phyloP scores from a whole-genome alignment of 1,140 invertebrate species.

The Drosophila cardini region DNA sequence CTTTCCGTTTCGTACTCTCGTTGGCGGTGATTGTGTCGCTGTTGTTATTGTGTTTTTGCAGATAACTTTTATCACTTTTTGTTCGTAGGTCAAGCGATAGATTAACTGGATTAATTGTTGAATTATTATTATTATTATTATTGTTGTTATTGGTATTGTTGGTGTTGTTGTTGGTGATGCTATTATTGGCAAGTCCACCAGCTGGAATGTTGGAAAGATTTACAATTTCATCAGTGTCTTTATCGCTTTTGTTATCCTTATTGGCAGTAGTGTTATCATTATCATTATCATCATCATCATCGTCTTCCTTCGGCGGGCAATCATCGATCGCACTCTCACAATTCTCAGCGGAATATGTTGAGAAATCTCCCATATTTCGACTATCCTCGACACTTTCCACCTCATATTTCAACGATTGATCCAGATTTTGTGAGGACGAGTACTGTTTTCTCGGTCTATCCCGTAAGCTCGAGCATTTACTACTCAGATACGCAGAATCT shows the following conservation, averaged over 20 bases:
- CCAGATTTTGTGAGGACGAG: constrained; percentile 55
- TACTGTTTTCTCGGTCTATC: constrained; percentile 81
- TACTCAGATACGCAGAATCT: constrained; percentile 82
- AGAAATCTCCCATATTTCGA: constrained; percentile 55
- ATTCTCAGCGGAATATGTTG: constrained; percentile 58
- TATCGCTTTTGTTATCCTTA: constrained; percentile 76
- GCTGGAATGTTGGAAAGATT: constrained; percentile 74
- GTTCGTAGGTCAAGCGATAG: constrained; percentile 87
- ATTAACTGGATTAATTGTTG: constrained; percentile 90
- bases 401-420: constrained; percentile 71
- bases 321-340: constrained; percentile 57
- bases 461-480: constrained; percentile 72
- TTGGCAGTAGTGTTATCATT: constrained; percentile 52
- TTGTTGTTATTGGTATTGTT: constrained; percentile 51
- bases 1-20: constrained; percentile 88
- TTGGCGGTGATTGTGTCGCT: constrained; percentile 63
- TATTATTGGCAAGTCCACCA: constrained; percentile 57
- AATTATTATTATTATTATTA: constrained; percentile 53
- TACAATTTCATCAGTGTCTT: constrained; percentile 74
- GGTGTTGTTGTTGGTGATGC: constrained; percentile 47
- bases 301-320: constrained; percentile 47
- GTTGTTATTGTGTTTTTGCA: constrained; percentile 64
- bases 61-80: constrained; percentile 75
- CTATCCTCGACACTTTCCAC: constrained; percentile 71
- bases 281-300: constrained; percentile 57